Evolutionary conservation across 2,113 vertebrate species (phyloP), one percentile per base, ranked within the genome.

Genomic region (Malurus elegans): DNA sequence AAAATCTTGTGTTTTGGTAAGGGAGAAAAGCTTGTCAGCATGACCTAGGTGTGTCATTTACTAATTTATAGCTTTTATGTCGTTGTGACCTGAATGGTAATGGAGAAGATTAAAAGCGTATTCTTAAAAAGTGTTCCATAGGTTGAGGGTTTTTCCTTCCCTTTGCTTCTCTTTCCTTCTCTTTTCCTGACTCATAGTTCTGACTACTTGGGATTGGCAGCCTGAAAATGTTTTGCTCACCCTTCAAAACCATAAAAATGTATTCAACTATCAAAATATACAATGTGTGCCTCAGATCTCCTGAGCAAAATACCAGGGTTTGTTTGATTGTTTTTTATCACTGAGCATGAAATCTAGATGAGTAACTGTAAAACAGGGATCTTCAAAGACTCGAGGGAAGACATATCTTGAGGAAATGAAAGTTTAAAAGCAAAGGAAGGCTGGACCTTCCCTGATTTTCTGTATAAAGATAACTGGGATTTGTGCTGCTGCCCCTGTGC

Each of bases 71-170:
- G 70, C 28, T 82, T 75, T 4, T 50, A 8, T 75, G 74, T 65
- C 17, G 0, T 13, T 31, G 60, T 89, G 65, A 87, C 61, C 64
- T 69, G 53, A 60, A 74, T 81, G 34, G 31, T 50, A 84, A 83
- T 66, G 45, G 51, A 72, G 29, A 80, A 66, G 45, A 40, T n/a
- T 14, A 47, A 18, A 75, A 47, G 3, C 2, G 0, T 57, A 12
- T 66, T 73, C 24, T 72, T 61, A 60, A 42, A 50, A 84, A 60
- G 6, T 36, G 18, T 57, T 92, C 19, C 10, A 18, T 8, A 14
- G 2, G 1, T 26, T 8, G 4, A 10, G 8, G 7, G 3, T 18
- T 62, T 12, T 14, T 12, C n/a, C 20, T 17, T 1, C 7, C 15
- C 8, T 12, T 18, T 15, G 20, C n/a, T 66, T 50, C 26, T 40